Base-by-base conservation (phyloP, 2,888 invertebrate genomes). In the Synergus gifuensis region DNA sequence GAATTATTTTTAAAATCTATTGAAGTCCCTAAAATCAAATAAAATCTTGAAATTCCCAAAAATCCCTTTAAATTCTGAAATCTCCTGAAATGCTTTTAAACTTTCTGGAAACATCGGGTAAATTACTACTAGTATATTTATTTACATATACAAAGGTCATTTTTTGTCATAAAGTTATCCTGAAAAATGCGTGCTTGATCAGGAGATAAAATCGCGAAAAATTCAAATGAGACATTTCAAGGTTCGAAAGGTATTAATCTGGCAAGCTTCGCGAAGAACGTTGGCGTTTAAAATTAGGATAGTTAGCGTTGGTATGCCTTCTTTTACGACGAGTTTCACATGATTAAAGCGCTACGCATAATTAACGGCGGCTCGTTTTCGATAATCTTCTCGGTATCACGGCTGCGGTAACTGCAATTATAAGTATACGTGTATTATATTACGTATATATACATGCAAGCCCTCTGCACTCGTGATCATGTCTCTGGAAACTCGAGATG, bases 341-440 rank as follows among this genome's bases (percentile, higher is more conserved):
- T 79, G 77, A 84, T 85, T 84, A 83, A 79, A 83, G 79, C 66
- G 54, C 63, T 82, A 82, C 80, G 81, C 78, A 79, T 85, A 85
- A 83, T 86, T 83, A 84, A 82, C 80, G 80, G 83, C 80, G 73
- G 82, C 73, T 84, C 78, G 76, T 83, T 83, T 85, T 80, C 81
- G 83, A 84, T 84, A 85, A 83, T 81, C 84, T 79, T 77, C 22
- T 80, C 77, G 40, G 58, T 78, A 82, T 82, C 78, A 77, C 77
- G 80, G 73, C 58, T 82, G 77, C 22, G 14, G 76, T 78, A 76
- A 80, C 77, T 78, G 79, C 69, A 85, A 86, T 85, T 83, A 84
- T 58, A 77, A 60, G 76, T 69, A 78, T 60, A n/a, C n/a, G 54
- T 9, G n/a, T 49, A 49, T 49, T 49, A 49, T 49, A 49, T 7